Base-by-base conservation (phyloP, 1,140 invertebrate species). In the Lucilia cuprina region DNA sequence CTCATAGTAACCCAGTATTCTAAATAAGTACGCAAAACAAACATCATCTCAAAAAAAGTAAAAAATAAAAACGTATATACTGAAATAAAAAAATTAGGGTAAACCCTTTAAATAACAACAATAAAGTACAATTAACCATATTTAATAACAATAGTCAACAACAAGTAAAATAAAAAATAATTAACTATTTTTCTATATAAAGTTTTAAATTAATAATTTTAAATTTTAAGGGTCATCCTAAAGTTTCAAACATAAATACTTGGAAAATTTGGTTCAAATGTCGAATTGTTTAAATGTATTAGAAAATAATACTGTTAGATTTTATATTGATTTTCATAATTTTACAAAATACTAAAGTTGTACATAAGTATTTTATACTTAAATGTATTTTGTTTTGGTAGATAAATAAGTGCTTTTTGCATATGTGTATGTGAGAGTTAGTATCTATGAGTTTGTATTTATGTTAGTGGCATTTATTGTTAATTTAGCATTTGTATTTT, bases 11-110 rank as follows among this genome's bases (percentile, higher is more conserved):
- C 50, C 50, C 17, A 55, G 17, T 55, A 55, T 55, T 55, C 17
- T 55, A 55, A 13, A 55, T 55, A 55, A 41, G 41, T 41, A 41
- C 10, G 41, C 41, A 10, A 41, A 41, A 30, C 25, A 41, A 41
- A 41, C 41, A 2, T 5, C 41, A 41, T 41, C 41, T 41, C 41
- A 41, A 41, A 41, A 41, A 41, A 41, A 1, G 3, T 0, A 2
- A 41, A 41, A 41, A 8, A 41, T 21, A 60, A 30, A 75, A 14
- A 41, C 70, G 10, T 70, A 50, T 2, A 50, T 74, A 55, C 9
- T 77, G 55, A 80, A 49, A 83, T 55, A 84, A 13, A 25, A n/a
- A 84, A 74, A 85, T 34, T 86, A 47, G 74, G 35, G 55, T 77
- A 60, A 30, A 75, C 78, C 49, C 55, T 41, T 41, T 8, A 30